Evolutionary conservation across 2,113 vertebrate species (phyloP).

Genomic region (Rallus limicola): DNA sequence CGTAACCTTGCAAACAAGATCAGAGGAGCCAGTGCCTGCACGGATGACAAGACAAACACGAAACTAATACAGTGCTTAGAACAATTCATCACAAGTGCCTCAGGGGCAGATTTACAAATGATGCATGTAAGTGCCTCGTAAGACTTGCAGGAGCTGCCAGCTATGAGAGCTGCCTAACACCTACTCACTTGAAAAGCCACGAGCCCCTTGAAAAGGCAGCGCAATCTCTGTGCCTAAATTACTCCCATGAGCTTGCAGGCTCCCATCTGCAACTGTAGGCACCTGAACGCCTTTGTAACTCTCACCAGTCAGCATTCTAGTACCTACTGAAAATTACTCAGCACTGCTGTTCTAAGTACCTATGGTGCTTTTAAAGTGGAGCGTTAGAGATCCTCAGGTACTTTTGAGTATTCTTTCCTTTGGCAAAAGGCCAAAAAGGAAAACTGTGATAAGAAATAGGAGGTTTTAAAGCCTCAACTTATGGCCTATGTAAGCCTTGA

Average conservation of each 20-base stretch:
- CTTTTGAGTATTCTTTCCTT: not conserved
- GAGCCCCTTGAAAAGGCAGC: not conserved
- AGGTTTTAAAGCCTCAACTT: not conserved
- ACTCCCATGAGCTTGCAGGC: not conserved
- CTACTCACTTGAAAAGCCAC: not conserved
- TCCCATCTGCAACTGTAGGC: not conserved
- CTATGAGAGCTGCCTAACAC: not conserved
- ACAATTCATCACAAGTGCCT: not conserved
- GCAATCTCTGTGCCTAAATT: not conserved
- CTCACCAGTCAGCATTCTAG: not conserved
- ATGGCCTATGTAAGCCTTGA: not conserved
- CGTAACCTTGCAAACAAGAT: not conserved
- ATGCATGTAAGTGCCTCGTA: not conserved
- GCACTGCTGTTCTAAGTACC: not conserved
- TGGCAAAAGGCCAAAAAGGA: not conserved
- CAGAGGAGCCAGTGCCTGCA: not conserved
- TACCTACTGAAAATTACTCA: not conserved
- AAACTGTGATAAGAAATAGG: not conserved
- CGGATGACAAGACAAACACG: not conserved
- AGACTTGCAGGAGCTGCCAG: not conserved
- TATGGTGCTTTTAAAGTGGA: not conserved
- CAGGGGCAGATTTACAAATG: slow-evolving; percentile 9
- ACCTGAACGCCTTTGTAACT: not conserved
- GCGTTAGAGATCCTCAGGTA: not conserved
- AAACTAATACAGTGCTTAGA: not conserved